phyloP scores from a whole-genome alignment of 2,113 vertebrate species.

The Atlantisia rogersi region DNA sequence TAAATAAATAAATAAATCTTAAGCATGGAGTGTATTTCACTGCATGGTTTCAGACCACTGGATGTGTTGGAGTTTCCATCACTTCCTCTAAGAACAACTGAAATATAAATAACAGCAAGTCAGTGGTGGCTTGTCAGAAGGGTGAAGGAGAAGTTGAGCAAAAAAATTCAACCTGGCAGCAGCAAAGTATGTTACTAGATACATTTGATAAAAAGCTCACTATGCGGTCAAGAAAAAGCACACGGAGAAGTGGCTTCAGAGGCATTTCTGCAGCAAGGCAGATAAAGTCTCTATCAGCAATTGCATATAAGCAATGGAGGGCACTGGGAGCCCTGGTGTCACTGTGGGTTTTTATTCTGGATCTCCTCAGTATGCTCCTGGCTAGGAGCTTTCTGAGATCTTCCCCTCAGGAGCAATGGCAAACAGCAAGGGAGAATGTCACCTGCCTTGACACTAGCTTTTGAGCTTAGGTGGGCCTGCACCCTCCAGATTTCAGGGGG shows the following conservation, averaged over 20 bases:
- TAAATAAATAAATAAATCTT: not conserved
- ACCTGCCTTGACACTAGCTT: not conserved
- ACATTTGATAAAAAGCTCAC: not conserved
- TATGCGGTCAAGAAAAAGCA: not conserved
- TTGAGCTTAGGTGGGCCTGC: not conserved
- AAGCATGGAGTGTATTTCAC: not conserved
- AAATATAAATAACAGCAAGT: not conserved
- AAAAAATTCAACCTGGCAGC: not conserved
- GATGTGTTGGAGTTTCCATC: not conserved
- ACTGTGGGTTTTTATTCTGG: not conserved
- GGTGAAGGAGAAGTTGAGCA: not conserved
- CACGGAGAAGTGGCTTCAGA: not conserved
- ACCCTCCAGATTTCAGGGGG: not conserved
- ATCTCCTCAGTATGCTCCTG: not conserved
- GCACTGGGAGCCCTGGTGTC: not conserved
- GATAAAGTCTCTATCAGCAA: not conserved
- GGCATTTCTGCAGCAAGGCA: not conserved
- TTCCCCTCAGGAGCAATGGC: not conserved
- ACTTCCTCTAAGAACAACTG: not conserved
- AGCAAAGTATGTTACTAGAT: not conserved
- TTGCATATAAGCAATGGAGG: not conserved
- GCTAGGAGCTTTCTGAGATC: not conserved
- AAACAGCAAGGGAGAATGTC: not conserved
- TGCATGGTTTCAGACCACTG: not conserved
- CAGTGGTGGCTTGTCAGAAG: not conserved